A percentile compares a stretch with the other conserved stretches of the same genome.
Evolutionary conservation across 2,113 vertebrate species (phyloP).

Genomic region (Cervus canadensis): DNA sequence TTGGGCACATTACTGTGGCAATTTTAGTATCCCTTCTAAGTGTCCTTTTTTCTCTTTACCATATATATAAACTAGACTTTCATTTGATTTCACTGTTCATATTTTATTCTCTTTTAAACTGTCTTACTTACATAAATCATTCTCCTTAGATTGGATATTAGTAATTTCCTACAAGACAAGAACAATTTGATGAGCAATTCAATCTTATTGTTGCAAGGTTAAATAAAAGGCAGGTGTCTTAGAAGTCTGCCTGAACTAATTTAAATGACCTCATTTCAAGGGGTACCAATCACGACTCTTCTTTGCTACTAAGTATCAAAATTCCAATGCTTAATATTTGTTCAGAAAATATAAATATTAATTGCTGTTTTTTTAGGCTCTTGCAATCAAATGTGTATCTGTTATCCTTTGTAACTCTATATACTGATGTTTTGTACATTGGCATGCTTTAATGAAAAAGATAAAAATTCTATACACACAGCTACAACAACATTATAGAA

Average conservation of each 20-base stretch:
- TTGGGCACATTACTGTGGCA: neutral
- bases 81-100: neutral
- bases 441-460: neutral
- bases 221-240: constrained; percentile 37
- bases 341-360: constrained; percentile 53
- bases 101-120: constrained; percentile 53
- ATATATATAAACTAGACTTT: constrained; percentile 18
- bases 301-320: constrained; percentile 32
- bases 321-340: constrained; percentile 4
- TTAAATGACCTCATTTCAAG: constrained; percentile 55
- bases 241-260: constrained; percentile 60
- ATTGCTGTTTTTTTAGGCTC: neutral
- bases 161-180: constrained; percentile 21
- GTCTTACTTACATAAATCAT: constrained; percentile 35
- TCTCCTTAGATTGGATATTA: constrained; percentile 35
- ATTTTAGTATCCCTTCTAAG: neutral
- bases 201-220: constrained; percentile 55
- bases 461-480: neutral
- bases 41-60: constrained; percentile 42
- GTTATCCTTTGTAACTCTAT: constrained; percentile 4
- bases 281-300: constrained; percentile 34
- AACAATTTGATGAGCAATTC: constrained; percentile 36
- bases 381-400: neutral
- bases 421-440: neutral
- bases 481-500: neutral